phyloP scores from a whole-genome alignment of 30 jellyfish, hydroid and myxozoan genomes.

The Hydractinia symbiolongicarpus region DNA sequence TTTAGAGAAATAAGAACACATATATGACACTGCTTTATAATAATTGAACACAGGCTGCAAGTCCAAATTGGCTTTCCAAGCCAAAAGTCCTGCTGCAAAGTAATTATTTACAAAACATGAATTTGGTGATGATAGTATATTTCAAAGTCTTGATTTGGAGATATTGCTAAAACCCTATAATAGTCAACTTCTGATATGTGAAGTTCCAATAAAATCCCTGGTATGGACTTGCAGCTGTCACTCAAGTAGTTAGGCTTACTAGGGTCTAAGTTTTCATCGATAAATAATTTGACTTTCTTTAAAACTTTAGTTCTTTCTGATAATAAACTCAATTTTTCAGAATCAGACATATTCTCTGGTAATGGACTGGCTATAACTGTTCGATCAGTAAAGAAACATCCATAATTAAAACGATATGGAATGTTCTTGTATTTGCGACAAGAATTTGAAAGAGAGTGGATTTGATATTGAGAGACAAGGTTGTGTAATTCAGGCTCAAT shows the following conservation, averaged over 20 bases:
- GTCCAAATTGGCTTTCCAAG: neutral
- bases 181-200: neutral
- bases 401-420: constrained; percentile 16
- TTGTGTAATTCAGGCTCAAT: neutral
- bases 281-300: neutral
- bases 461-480: constrained; percentile 19
- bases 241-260: neutral
- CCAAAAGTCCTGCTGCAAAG: too few species aligned
- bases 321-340: neutral
- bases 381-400: constrained; percentile 3
- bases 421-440: constrained; percentile 27
- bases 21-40: constrained; percentile 10
- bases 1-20: constrained; percentile 17
- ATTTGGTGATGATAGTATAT: neutral
- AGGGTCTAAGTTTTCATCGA: constrained; percentile 5
- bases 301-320: neutral
- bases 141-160: neutral
- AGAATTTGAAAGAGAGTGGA: constrained; percentile 23
- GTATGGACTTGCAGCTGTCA: neutral
- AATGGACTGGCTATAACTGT: constrained; percentile 8
- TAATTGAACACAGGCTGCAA: constrained; percentile 8
- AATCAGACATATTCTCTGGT: neutral
- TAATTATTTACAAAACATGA: neutral
- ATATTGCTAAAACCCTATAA: neutral
- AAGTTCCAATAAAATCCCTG: neutral